Evolutionary conservation across 2,113 vertebrate genomes (phyloP).

Genomic region (Microtus richardsoni): DNA sequence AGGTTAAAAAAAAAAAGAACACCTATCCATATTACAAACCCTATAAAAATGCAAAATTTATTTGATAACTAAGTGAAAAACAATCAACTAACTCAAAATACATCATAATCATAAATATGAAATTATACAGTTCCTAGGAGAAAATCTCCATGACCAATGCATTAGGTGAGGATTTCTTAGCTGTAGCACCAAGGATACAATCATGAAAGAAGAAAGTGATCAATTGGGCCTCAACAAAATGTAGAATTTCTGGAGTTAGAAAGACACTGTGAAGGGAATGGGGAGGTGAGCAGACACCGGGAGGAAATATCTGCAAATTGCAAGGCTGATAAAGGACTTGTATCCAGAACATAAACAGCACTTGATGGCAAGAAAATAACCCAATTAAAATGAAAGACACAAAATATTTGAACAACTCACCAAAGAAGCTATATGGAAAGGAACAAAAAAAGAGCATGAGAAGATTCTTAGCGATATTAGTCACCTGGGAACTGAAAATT

Average conservation of each 20-base stretch:
- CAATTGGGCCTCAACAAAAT: slow-evolving; percentile 42
- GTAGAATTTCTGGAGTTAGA: not conserved
- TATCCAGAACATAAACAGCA: not conserved
- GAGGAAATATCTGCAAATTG: not conserved
- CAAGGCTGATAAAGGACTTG: slow-evolving; percentile 20
- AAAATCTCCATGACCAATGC: not conserved
- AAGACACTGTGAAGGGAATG: not conserved
- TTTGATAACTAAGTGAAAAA: slow-evolving; percentile 18
- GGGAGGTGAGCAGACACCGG: not conserved
- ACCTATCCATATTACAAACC: not conserved
- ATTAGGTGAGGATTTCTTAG: slow-evolving; percentile 8
- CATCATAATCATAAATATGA: not conserved
- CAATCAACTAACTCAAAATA: not conserved
- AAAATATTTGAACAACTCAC: slow-evolving; percentile 51
- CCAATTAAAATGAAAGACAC: not conserved
- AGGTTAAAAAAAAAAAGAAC: not conserved
- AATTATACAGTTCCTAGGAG: not conserved
- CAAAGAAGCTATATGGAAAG: slow-evolving; percentile 3
- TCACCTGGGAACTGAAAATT: slow-evolving; percentile 28
- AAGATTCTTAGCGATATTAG: slow-evolving; percentile 36
- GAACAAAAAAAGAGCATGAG: not conserved
- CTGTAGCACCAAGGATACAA: not conserved
- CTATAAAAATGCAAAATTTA: slow-evolving; percentile 21
- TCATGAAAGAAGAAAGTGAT: slow-evolving; percentile 2
- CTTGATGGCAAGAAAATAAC: not conserved